Evolutionary conservation across 2,113 vertebrate genomes (phyloP), one percentile per base, ranked within the genome.

Genomic region (Eulemur rufifrons): DNA sequence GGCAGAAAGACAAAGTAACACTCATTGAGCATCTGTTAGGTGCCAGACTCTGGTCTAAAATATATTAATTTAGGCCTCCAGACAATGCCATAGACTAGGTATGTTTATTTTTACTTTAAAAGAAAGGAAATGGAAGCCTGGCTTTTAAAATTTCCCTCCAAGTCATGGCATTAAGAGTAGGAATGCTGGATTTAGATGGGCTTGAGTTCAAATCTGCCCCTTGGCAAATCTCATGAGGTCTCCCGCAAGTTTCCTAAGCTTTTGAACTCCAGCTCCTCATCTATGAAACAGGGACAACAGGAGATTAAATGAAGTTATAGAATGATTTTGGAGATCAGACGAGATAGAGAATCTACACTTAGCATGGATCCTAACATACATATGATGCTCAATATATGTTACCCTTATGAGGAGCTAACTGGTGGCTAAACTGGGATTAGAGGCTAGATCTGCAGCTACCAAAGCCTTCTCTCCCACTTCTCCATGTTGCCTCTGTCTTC

Each of bases 81-180:
- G 50, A 86, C 56, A 68, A 78, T 76, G 54, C 2, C 21, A 37
- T 45, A 39, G 2, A 42, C 18, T 92, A 85, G 12, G 6, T 59
- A 0, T n/a, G 5, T 91, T 93, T 73, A 95, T 54, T 71, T 91
- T 66, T 90, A 77, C 68, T 71, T 86, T 86, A 61, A 88, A 88
- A 29, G 68, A 81, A 90, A 73, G 37, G 39, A 88, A 76, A 91
- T 20, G 32, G 10, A 93, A 32, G 6, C 32, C 64, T 88, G 9
- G 7, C 25, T 86, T 95, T 47, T 18, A 20, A 85, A 63, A 82
- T 42, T 20, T 23, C 29, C 86, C 25, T 77, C 34, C 42, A 66
- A 63, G 25, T 78, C 69, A 77, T 52, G 13, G 17, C 54, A 64
- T 54, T 63, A 64, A 61, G 14, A 54, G 21, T 15, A 47, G 14